phyloP scores from a whole-genome alignment of 2,888 invertebrate species.

The Yponomeuta sedellus region DNA sequence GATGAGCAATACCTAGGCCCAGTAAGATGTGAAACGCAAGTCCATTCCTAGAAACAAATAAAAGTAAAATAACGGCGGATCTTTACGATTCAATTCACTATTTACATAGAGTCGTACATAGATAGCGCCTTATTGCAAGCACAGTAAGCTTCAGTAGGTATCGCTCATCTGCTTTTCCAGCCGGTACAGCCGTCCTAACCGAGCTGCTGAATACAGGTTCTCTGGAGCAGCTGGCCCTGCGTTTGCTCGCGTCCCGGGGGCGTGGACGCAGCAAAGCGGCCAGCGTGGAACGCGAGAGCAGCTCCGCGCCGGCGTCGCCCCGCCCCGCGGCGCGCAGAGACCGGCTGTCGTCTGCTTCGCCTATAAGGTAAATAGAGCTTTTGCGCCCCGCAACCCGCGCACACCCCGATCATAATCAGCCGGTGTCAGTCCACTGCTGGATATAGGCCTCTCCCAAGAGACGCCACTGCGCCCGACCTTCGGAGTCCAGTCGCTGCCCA shows the following conservation, averaged over 20 bases:
- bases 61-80: no score
- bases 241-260: slow-evolving; percentile 50
- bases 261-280: slow-evolving; percentile 21
- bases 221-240: slow-evolving; percentile 60
- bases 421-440: no score
- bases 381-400: no score
- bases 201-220: slow-evolving; percentile 43
- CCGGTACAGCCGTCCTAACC: background rate
- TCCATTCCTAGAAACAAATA: no score
- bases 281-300: slow-evolving; percentile 42
- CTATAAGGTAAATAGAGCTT: slow-evolving; percentile 73
- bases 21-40: no score
- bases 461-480: no score
- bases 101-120: no score
- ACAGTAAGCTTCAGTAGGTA: background rate
- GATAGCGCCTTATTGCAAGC: background rate
- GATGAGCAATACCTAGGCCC: background rate
- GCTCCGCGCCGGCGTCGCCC: slow-evolving; percentile 71
- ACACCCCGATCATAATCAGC: no score
- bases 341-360: slow-evolving; percentile 86
- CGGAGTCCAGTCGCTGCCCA: no score
- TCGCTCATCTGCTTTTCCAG: background rate
- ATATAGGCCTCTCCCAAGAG: no score
- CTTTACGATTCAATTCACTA: no score
- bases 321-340: slow-evolving; percentile 83